A percentile compares a stretch with the other conserved stretches of the same genome.
These are phyloP conservation scores for Myotis findleyi DNA, from an alignment of 2,797 vertebrate genomes.

Conservation along the genomic window DNA sequence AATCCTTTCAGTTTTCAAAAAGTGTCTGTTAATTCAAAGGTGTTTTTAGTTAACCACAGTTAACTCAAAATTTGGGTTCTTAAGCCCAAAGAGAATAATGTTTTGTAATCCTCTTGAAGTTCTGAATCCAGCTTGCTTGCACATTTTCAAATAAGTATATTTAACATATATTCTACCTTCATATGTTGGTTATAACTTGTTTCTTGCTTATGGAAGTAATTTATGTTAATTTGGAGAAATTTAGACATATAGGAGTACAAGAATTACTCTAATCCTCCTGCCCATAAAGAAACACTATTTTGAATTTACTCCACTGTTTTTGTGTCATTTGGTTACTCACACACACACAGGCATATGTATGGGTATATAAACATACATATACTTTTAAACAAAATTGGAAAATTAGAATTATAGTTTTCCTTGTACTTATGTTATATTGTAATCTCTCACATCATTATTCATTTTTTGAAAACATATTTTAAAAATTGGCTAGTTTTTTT, in stretches of 20 bases:
- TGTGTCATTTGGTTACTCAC: background rate
- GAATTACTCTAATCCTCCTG: background rate
- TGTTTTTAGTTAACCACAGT: slow-evolving; percentile 12
- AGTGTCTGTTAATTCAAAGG: background rate
- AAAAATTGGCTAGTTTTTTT: background rate
- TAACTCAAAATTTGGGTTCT: slow-evolving; percentile 47
- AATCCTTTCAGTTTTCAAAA: background rate
- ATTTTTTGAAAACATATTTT: slow-evolving; percentile 20
- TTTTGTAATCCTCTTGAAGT: slow-evolving; percentile 28
- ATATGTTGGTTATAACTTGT: slow-evolving; percentile 32
- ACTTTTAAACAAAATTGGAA: slow-evolving; percentile 12
- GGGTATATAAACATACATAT: background rate
- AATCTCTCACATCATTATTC: background rate
- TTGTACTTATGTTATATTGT: slow-evolving; percentile 2
- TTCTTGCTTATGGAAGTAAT: background rate
- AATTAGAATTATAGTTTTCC: background rate
- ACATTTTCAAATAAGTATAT: slow-evolving; percentile 52
- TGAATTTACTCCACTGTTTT: background rate
- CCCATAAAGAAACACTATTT: background rate
- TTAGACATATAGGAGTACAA: background rate
- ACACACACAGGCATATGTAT: background rate
- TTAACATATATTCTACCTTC: background rate
- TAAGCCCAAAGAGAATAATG: slow-evolving; percentile 3
- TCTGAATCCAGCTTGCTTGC: slow-evolving; percentile 29
- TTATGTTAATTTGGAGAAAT: slow-evolving; percentile 7